Evolutionary conservation across 2,797 vertebrate genomes (phyloP).

Genomic region (Characodon lateralis): DNA sequence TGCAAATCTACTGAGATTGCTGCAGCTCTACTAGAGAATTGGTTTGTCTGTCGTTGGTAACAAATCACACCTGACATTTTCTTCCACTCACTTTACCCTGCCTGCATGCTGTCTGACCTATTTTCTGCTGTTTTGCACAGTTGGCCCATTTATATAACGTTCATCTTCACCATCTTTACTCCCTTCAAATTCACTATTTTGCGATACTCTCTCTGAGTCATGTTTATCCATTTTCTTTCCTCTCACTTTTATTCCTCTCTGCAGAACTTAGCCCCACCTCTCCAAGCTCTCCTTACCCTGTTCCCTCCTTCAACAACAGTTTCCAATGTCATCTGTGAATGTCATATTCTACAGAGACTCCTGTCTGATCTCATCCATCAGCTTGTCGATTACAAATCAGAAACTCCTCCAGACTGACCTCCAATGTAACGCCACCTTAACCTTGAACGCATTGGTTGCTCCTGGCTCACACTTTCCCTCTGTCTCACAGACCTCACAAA

Average conservation of each 20-base stretch:
- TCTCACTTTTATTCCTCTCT: not conserved
- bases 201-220: not conserved
- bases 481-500: not conserved
- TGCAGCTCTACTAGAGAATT: not conserved
- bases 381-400: slow-evolving; percentile 11
- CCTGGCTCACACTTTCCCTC: not conserved
- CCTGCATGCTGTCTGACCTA: not conserved
- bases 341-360: not conserved
- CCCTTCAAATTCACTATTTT: not conserved
- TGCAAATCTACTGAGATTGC: slow-evolving; percentile 1
- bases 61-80: not conserved
- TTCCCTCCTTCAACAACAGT: not conserved
- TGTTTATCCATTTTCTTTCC: not conserved
- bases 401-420: not conserved
- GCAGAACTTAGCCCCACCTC: not conserved
- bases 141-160: not conserved
- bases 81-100: not conserved
- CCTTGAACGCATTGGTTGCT: slow-evolving; percentile 7
- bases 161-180: not conserved
- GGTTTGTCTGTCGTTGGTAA: not conserved
- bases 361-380: slow-evolving; percentile 10
- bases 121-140: not conserved
- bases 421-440: not conserved
- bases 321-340: not conserved
- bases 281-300: not conserved